phyloP scores from a whole-genome alignment of 2,113 vertebrate species.

The Alectura lathami region DNA sequence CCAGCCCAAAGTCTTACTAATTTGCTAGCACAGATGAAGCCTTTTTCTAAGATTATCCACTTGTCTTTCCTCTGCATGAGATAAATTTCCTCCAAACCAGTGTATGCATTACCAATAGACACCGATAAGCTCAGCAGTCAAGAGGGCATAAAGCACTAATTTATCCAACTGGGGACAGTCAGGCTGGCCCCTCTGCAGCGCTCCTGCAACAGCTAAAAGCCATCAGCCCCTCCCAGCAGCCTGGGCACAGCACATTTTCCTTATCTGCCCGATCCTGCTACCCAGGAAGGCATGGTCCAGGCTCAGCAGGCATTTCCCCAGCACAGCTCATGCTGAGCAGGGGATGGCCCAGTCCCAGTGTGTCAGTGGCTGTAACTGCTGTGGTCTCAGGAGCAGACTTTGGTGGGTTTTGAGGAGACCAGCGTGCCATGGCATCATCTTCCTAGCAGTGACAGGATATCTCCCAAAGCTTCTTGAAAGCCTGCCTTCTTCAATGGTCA shows the following conservation, averaged over 20 bases:
- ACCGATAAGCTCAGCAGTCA: background rate
- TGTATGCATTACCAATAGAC: background rate
- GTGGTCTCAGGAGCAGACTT: background rate
- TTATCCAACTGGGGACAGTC: background rate
- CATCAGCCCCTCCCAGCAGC: background rate
- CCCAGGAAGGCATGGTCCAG: background rate
- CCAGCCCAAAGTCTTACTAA: background rate
- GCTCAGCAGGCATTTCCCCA: background rate
- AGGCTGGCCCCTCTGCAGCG: accelerated
- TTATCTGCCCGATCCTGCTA: background rate
- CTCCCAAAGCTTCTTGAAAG: background rate
- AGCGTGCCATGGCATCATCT: background rate
- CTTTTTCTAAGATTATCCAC: background rate
- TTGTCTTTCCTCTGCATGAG: background rate
- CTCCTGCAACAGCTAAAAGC: background rate
- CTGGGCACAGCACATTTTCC: background rate
- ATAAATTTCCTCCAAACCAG: background rate
- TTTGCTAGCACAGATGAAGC: background rate
- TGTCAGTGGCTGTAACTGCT: background rate
- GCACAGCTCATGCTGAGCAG: background rate
- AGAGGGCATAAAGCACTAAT: background rate
- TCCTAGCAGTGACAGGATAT: background rate
- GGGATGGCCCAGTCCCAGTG: background rate
- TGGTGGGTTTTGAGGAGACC: background rate
- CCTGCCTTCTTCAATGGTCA: background rate